A percentile compares a stretch with the other conserved stretches of the same genome.
phyloP scores from a whole-genome alignment of 2,113 vertebrate genomes.

The Lampris megalopsis region DNA sequence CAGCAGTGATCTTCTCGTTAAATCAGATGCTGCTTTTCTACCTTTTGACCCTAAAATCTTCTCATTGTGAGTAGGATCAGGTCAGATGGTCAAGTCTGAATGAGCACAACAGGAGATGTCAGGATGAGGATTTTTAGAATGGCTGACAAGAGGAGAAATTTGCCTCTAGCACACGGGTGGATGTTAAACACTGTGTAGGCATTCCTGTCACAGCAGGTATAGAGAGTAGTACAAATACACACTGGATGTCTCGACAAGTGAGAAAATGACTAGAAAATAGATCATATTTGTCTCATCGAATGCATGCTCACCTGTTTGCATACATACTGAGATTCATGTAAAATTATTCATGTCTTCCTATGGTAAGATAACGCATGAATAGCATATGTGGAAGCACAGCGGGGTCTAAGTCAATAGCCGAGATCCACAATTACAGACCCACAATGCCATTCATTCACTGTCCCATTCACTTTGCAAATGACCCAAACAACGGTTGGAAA shows the following conservation, averaged over 20 bases:
- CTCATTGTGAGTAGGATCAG: background rate
- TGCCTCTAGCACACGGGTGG: background rate
- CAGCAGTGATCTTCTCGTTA: background rate
- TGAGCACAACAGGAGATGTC: background rate
- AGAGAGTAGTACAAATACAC: background rate
- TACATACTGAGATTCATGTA: no score
- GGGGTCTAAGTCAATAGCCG: background rate
- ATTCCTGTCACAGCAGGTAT: background rate
- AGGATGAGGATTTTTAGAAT: background rate
- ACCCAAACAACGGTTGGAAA: no score
- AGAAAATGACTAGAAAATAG: no score
- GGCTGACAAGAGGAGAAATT: background rate
- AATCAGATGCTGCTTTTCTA: background rate
- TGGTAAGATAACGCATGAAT: background rate
- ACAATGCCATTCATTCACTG: background rate
- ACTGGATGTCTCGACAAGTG: background rate
- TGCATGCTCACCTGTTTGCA: no score
- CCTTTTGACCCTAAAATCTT: background rate
- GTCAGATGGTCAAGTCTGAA: background rate
- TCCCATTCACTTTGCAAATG: no score
- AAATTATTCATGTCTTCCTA: background rate
- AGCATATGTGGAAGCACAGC: background rate
- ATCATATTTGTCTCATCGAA: no score
- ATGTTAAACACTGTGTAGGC: background rate
- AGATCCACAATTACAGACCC: no score